These are phyloP conservation scores for Petrocephalus zakoni DNA, from an alignment of 2,113 vertebrate genomes.

Conservation along the genomic window DNA sequence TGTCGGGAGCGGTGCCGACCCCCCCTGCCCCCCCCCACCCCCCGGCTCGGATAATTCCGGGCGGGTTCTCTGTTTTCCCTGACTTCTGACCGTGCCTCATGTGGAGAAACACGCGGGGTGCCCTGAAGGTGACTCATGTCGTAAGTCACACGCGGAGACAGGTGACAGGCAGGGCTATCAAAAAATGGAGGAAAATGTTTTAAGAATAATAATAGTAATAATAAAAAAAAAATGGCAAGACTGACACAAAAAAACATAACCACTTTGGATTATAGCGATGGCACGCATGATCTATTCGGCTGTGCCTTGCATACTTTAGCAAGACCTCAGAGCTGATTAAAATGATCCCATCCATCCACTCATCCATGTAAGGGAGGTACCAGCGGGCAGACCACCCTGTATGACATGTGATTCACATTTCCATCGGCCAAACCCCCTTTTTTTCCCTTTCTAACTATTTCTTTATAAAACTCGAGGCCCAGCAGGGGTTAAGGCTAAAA, in stretches of 20 bases:
- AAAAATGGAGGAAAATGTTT: not conserved
- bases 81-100: not conserved
- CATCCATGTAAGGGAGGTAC: not conserved
- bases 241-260: not conserved
- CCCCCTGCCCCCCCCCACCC: constrained; percentile 64
- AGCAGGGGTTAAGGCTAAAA: not conserved
- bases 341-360: not conserved
- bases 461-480: not conserved
- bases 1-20: too few relatives aligned
- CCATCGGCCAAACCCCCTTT: too few relatives aligned
- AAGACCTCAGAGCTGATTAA: not conserved
- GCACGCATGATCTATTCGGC: not conserved
- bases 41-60: constrained; percentile 61
- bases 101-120: not conserved
- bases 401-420: not conserved
- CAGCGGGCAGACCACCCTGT: not conserved
- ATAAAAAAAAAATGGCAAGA: too few relatives aligned
- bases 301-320: not conserved
- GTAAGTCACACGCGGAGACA: not conserved
- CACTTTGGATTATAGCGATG: not conserved
- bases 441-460: not conserved
- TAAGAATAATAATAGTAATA: too few relatives aligned
- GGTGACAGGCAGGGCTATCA: not conserved
- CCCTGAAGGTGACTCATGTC: not conserved
- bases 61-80: not conserved